A percentile compares a stretch with the other conserved stretches of the same genome.
Evolutionary conservation across 2,888 invertebrate genomes (phyloP).

Genomic region (Philereme vetulata): DNA sequence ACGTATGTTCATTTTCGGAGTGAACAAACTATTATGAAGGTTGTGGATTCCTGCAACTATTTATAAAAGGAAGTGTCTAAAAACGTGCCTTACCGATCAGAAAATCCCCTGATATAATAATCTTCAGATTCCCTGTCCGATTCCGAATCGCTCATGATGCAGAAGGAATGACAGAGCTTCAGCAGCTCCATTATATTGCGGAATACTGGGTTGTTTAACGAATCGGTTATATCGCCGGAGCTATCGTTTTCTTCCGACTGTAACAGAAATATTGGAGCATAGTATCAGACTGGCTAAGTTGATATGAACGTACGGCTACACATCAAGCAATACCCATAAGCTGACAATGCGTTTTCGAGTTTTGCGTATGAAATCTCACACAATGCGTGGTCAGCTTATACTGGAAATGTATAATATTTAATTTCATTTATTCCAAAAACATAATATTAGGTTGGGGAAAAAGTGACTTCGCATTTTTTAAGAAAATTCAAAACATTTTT

Average conservation of each 20-base stretch:
- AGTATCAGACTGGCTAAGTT: neutral
- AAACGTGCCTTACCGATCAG: slow-evolving; percentile 61
- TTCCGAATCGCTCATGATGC: slow-evolving; percentile 74
- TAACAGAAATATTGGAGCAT: slow-evolving; percentile 23
- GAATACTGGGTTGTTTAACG: slow-evolving; percentile 74
- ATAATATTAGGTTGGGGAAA: too few species aligned
- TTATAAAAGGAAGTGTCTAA: neutral
- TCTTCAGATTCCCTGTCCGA: slow-evolving; percentile 67
- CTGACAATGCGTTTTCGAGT: too few species aligned
- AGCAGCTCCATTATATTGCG: slow-evolving; percentile 84
- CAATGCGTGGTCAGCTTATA: too few species aligned
- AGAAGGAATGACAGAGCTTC: slow-evolving; percentile 86
- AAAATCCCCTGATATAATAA: slow-evolving; percentile 71
- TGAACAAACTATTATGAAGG: neutral
- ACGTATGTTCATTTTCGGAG: neutral
- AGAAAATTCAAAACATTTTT: too few species aligned
- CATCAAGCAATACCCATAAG: neutral
- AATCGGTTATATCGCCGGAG: slow-evolving; percentile 59
- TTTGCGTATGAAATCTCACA: too few species aligned
- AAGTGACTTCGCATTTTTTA: too few species aligned
- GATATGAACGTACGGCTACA: neutral
- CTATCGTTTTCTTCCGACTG: slow-evolving; percentile 62
- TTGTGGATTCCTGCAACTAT: neutral
- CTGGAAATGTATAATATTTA: too few species aligned
- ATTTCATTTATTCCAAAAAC: too few species aligned